Evolutionary conservation across 2,888 invertebrate species (phyloP), one percentile per base, ranked within the genome.

Genomic region (Sinhomidia bicolor): DNA sequence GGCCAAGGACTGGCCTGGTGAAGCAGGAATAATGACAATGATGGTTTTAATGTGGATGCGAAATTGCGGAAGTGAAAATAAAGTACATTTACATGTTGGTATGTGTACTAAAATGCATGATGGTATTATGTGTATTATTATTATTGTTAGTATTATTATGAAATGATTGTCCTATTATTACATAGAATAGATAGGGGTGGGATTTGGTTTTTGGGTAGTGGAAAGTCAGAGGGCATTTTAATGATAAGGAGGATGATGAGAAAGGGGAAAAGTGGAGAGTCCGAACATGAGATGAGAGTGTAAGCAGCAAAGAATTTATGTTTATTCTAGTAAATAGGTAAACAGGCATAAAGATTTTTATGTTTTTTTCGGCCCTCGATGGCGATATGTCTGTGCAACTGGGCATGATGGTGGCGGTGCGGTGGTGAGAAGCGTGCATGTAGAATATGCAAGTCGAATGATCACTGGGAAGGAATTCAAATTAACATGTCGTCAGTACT

Each of bases 1-100:
- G n/a, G n/a, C n/a, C n/a, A n/a, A n/a, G n/a, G n/a, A n/a, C n/a
- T 44, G 44, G n/a, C 17, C 41, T 10, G 12, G 17, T 71, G 41
- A 6, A 41, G 29, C 14, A 26, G 41, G 4, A 71, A 71, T 71
- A 71, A 71, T 71, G 71, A 44, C 17, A 44, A 41, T 71, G 71
- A 1, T 3, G 29, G 10, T 71, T 44, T 71, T 9, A 71, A 36
- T 41, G 41, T 20, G 71, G 9, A 44, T 41, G 29, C 7, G 41
- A 68, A 36, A 29, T 62, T 62, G 14, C 29, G 62, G 32, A 26
- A 36, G 32, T 6, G 17, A 7, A 71, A 71, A 71, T 41, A 41
- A 71, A 71, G 23, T 57, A 26, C 57, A 23, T 36, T 36, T 36
- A 36, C 36, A 36, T 36, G 36, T 36, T 36, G 36, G 36, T 7